A percentile compares a stretch with the other conserved stretches of the same genome.
Evolutionary conservation across 2,888 invertebrate genomes (phyloP).

Genomic region (Unio delphinus): DNA sequence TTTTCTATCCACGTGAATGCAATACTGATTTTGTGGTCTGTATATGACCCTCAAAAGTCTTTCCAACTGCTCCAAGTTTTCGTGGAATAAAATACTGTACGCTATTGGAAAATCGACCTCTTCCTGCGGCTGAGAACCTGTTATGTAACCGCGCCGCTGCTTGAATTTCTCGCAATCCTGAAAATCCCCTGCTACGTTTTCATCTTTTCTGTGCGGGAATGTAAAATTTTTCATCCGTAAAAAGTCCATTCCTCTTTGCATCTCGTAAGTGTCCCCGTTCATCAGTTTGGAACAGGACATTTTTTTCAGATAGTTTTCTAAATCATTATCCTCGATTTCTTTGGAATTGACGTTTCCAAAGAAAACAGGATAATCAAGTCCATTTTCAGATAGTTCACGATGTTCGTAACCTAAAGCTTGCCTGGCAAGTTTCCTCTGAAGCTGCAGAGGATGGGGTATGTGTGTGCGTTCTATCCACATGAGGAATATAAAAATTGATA

Average conservation of each 20-base stretch:
- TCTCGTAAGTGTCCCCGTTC: slow-evolving; percentile 28
- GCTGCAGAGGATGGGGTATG: too few species aligned
- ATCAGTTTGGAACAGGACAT: slow-evolving; percentile 31
- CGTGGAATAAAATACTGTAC: slow-evolving; percentile 61
- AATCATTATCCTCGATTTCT: too few species aligned
- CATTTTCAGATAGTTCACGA: too few species aligned
- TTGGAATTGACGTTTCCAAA: too few species aligned
- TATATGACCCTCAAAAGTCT: slow-evolving; percentile 60
- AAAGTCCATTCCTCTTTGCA: slow-evolving; percentile 16
- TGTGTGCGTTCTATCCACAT: too few species aligned
- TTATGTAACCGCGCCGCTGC: slow-evolving; percentile 22
- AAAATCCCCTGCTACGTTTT: slow-evolving; percentile 15
- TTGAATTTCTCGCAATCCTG: slow-evolving; percentile 28
- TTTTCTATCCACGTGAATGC: slow-evolving; percentile 67
- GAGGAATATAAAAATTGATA: too few species aligned
- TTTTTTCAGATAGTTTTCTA: too few species aligned
- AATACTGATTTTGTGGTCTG: slow-evolving; percentile 67
- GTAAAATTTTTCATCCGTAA: slow-evolving; percentile 8
- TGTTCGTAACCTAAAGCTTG: too few species aligned
- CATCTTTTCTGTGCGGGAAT: slow-evolving; percentile 13
- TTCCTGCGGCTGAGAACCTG: slow-evolving; percentile 11
- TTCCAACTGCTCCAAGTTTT: slow-evolving; percentile 60
- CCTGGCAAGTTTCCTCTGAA: too few species aligned
- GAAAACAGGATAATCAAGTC: too few species aligned
- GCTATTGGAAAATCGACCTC: slow-evolving; percentile 62